Percentiles rank a stretch among this genome's conserved stretches.
Conservation (phyloP, 2,113 vertebrate genomes). For the Paracanthobrama guichenoti region DNA sequence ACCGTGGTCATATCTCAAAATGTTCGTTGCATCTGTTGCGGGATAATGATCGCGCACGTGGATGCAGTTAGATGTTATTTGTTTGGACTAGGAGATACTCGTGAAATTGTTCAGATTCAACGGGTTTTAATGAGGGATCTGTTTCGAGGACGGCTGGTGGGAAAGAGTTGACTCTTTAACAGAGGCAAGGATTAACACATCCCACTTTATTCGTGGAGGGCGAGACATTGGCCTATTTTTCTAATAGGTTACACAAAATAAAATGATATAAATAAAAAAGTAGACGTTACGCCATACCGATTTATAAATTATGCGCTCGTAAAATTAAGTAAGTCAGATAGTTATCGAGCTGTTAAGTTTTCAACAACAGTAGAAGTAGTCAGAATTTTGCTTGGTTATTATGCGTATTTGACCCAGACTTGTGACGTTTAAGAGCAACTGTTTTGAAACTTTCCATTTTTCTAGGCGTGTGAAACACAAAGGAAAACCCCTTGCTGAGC, state of each 20-base stretch:
- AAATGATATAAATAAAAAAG: not conserved
- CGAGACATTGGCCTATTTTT: not conserved
- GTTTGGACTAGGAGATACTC: constrained; percentile 51
- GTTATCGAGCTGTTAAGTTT: not conserved
- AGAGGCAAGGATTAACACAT: constrained; percentile 59
- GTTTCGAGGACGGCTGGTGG: constrained; percentile 52
- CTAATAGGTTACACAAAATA: not conserved
- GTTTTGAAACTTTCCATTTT: constrained; percentile 19
- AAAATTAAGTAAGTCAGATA: too few species aligned
- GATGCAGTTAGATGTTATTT: constrained; percentile 45
- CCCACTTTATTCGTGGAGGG: constrained; percentile 6
- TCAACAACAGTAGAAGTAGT: not conserved
- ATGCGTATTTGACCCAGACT: not conserved
- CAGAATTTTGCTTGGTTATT: not conserved
- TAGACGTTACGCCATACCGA: not conserved
- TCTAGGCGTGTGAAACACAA: constrained; percentile 34
- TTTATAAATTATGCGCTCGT: not conserved
- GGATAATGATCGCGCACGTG: constrained; percentile 23
- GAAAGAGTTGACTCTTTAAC: constrained; percentile 54
- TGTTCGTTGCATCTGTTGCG: constrained; percentile 18
- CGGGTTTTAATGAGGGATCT: constrained; percentile 51
- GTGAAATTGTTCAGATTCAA: constrained; percentile 57
- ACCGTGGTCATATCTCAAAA: not conserved
- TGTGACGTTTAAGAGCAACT: constrained; percentile 5
- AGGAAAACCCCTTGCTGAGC: constrained; percentile 49